Base-by-base conservation (phyloP, 2,888 invertebrate genomes). In the Drosophila fungiperda region DNA sequence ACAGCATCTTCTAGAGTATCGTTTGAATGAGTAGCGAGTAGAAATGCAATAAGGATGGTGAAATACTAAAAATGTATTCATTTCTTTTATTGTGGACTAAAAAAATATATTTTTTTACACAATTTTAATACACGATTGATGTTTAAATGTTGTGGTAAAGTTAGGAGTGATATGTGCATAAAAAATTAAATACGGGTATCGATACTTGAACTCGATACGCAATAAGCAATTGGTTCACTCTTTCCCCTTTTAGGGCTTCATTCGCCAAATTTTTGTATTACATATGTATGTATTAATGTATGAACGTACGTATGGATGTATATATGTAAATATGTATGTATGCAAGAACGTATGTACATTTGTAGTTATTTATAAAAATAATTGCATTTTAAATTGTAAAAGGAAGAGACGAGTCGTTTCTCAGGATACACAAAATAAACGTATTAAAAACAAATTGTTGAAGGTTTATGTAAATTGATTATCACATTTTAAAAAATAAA, bases 1-100 rank as follows among this genome's bases (percentile, higher is more conserved):
- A 20, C 7, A 11, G 29, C 15, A 17, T 9, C 20, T 57, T 32
- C 0, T 0, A 5, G 2, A 32, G 42, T 23, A 40, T 29, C 40
- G 57, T 15, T 40, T 20, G n/a, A 29, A 29, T 26, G 29, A 55
- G 42, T 57, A 40, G 42, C 57, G 20, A 40, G 20, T 29, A 20
- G 20, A 40, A 6, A 20, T 32, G 20, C 57, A 33, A 15, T 32
- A 32, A 15, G 32, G 12, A 20, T 20, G n/a, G 3, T 12, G n/a
- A 52, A 20, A 52, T 33, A 32, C 33, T 15, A 12, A 8, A 15
- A 52, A n/a, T 20, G 1, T 3, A 11, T 20, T 3, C 1, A 29
- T 20, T 20, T 12, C 2, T 11, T 7, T 32, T 20, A 7, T 2
- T 50, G 29, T n/a, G 6, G n/a, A 50, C 6, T 12, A 32, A n/a